Conservation (phyloP, 2,888 invertebrate species). For the Parasteatoda lunata region DNA sequence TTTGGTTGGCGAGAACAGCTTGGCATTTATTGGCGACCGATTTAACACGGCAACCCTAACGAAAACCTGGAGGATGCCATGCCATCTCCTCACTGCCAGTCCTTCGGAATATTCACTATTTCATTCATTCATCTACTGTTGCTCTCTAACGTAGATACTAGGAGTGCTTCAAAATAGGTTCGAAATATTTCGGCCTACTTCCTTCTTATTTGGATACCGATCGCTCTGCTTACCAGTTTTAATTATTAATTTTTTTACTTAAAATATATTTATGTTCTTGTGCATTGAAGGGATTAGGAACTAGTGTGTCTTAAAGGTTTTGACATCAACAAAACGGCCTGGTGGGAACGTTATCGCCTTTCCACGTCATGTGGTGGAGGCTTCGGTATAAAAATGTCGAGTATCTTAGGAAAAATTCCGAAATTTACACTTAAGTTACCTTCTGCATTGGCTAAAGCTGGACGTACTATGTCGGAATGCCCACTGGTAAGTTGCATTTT, state of each 20-base stretch:
- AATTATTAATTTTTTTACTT: neutral
- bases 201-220: slow-evolving; percentile 39
- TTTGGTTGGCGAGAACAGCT: neutral
- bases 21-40: slow-evolving; percentile 10
- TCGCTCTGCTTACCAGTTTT: neutral
- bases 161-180: neutral
- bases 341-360: slow-evolving; percentile 62
- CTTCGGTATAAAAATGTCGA: slow-evolving; percentile 66
- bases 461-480: slow-evolving; percentile 68
- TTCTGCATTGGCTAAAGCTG: slow-evolving; percentile 66
- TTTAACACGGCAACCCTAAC: slow-evolving; percentile 31
- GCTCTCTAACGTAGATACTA: neutral
- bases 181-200: neutral
- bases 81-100: slow-evolving; percentile 37
- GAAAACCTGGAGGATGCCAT: slow-evolving; percentile 45
- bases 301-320: slow-evolving; percentile 9
- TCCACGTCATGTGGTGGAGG: slow-evolving; percentile 68
- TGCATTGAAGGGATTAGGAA: slow-evolving; percentile 9
- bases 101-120: slow-evolving; percentile 23
- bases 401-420: slow-evolving; percentile 65
- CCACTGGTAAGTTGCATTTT: slow-evolving; percentile 58
- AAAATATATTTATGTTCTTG: slow-evolving; percentile 18
- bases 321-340: slow-evolving; percentile 59
- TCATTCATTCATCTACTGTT: slow-evolving; percentile 47
- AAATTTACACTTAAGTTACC: slow-evolving; percentile 67